Base-by-base conservation (phyloP, 1,140 invertebrate genomes). In the Tetramorium simillimum region DNA sequence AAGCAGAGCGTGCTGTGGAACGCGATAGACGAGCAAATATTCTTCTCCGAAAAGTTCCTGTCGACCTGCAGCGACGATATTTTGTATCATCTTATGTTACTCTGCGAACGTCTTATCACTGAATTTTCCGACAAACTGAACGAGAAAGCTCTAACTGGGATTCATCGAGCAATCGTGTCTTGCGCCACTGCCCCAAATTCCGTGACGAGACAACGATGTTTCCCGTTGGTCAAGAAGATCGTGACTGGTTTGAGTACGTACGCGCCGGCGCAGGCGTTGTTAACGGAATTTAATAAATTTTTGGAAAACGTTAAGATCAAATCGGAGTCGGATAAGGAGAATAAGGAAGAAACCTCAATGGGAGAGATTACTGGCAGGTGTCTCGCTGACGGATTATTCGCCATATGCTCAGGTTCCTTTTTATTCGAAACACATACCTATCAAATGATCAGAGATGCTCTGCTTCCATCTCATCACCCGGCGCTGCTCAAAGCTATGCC, bases 31-130 rank as follows among this genome's bases (percentile, higher is more conserved):
- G 98, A 98, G 92, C 97, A 97, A 89, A 95, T 97, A 67, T 98
- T 98, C 93, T 96, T 98, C 58, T 97, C 97, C 65, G 98, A 99
- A 88, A 98, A 98, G 90, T 97, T 98, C 93, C 94, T 98, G 43
- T 92, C 96, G 14, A 95, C 96, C 24, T 97, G 97, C 60, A 93
- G 96, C n/a, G 96, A 97, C 88, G 97, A 98, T 76, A 96, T 95
- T 58, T 93, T 97, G 18, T 96, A 96, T 73, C 95, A 96, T 85
- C 94, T 97, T 9, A 96, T 97, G 69, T 93, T 96, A 43, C 93
- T 98, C 18, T 96, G 97, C 87, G 97, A 97, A 91, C 95, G 95
- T 65, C 92, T 98, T 7, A 93, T 98, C 1, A 92, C 96, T 10
- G 96, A 97, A 85, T 96, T 97, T 95, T 94, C 93, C 3, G 95